Evolutionary conservation across 92 coral and sea anemone species (phyloP), one percentile per base, ranked within the genome.

Genomic region (Heliopora coerulea): DNA sequence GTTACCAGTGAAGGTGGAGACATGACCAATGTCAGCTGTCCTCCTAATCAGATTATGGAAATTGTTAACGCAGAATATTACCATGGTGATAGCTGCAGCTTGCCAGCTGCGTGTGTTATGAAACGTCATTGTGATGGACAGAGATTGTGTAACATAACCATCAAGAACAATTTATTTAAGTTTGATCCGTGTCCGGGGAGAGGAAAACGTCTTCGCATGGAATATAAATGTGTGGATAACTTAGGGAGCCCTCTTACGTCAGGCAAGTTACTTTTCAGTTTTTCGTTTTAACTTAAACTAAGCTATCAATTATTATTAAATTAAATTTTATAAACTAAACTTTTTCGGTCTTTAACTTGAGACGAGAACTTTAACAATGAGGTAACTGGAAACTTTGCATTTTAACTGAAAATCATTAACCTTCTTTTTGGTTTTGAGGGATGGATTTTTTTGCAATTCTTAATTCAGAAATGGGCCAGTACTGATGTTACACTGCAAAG

Each of bases 81-180:
- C n/a, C 27, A 35, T 37, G 70, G 37, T 37, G 24, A 21, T 37
- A 28, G 32, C 30, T 63, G 70, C 30, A 29, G 27, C 23, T 29
- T 63, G 2, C 29, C 42, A 37, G 49, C 28, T 20, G 48, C 70
- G 37, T 63, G 70, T 63, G 28, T 63, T 63, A 35, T 63, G 23
- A 63, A 63, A 52, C 19, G 48, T 2, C 52, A 35, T n/a, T 63
- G 70, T 63, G 70, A 63, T 63, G 50, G 70, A 35, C 26, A 63
- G 19, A 44, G 13, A n/a, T 44, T 23, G 52, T 63, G 70, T 63
- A 37, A 19, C 28, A 63, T 63, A 1, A 63, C 49, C 37, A 28
- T 63, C 50, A 32, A 63, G 19, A 11, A 28, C 14, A 63, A 15
- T 49, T 63, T 34, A 35, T 63, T 63, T 27, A 19, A 26, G 20